Conservation (phyloP, 2,113 vertebrate species). For the Solenodon paradoxus region DNA sequence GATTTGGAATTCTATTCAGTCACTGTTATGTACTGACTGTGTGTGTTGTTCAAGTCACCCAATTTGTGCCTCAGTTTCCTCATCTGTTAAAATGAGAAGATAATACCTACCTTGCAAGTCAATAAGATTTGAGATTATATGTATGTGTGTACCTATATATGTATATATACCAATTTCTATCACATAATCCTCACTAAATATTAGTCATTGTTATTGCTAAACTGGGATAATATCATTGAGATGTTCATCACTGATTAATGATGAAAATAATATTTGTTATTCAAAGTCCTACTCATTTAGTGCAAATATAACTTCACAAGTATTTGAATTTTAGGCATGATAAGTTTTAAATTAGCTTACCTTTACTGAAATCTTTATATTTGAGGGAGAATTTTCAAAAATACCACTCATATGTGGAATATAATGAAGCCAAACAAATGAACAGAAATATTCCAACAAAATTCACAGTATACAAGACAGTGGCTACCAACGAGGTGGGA, state of each 20-base stretch:
- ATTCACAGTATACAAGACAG: too few relatives aligned
- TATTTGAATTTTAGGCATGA: background rate
- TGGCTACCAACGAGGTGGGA: too few relatives aligned
- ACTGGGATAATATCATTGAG: background rate
- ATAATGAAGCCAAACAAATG: too few relatives aligned
- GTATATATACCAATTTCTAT: too few relatives aligned
- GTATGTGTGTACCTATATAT: too few relatives aligned
- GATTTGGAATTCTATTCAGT: background rate
- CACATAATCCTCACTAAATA: background rate
- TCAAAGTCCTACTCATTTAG: background rate
- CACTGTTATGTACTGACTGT: background rate
- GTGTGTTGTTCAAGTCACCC: background rate
- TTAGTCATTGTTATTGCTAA: background rate
- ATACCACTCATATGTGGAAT: too few relatives aligned
- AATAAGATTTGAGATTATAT: too few relatives aligned
- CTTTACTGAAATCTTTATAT: background rate
- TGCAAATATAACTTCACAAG: background rate
- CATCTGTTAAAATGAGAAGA: background rate
- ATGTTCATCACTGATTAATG: background rate
- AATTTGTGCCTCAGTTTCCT: background rate
- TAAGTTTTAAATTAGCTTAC: background rate
- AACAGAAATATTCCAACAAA: too few relatives aligned
- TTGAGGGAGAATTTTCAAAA: background rate
- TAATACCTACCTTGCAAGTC: background rate
- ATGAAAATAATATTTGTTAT: background rate